These are phyloP conservation scores for Hesperia comma DNA, from an alignment of 2,888 invertebrate genomes.

Conservation along the genomic window DNA sequence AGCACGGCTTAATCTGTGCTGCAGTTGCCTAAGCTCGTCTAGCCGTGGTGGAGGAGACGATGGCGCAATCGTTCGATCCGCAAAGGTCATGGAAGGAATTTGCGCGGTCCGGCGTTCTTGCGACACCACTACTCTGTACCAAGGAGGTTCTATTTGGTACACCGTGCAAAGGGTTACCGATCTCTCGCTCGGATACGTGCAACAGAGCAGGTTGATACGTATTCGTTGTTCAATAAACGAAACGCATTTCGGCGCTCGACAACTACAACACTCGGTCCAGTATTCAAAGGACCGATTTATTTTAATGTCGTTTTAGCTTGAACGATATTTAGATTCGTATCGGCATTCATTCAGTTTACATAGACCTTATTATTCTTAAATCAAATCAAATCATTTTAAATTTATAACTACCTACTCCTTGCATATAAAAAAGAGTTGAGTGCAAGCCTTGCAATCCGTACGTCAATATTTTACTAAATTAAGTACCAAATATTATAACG, in stretches of 20 bases:
- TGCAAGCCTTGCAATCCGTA: too few relatives aligned
- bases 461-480: too few relatives aligned
- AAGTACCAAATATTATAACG: too few relatives aligned
- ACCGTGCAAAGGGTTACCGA: conserved; percentile 52
- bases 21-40: conserved; percentile 78
- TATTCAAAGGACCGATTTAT: conserved; percentile 36
- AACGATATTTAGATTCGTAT: background rate
- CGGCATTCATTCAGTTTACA: background rate
- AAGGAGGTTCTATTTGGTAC: conserved; percentile 62
- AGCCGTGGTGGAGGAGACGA: conserved; percentile 72
- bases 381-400: too few relatives aligned
- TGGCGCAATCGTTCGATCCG: conserved; percentile 81
- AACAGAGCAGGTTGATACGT: conserved; percentile 49
- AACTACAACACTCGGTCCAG: conserved; percentile 32
- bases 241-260: conserved; percentile 31
- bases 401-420: too few relatives aligned
- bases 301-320: background rate
- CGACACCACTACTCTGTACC: conserved; percentile 67
- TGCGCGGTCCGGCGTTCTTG: conserved; percentile 78
- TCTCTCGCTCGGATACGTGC: conserved; percentile 48
- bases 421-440: too few relatives aligned
- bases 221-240: conserved; percentile 35
- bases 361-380: background rate
- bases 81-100: conserved; percentile 83
- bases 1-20: conserved; percentile 64